Conservation (phyloP, 1,140 invertebrate species). For the Orussus abietinus region DNA sequence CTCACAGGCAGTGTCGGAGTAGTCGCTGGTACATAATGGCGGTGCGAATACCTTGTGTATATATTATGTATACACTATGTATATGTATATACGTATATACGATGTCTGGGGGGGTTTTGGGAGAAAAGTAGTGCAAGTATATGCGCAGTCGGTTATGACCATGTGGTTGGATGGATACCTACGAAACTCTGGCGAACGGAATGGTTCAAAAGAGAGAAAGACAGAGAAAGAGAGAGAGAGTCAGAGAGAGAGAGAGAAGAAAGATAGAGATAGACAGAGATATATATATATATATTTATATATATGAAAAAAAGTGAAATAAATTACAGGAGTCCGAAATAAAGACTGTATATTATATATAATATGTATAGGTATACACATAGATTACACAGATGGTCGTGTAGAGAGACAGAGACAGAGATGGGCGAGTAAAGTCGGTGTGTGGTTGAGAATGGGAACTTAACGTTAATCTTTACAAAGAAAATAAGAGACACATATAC, state of each 20-base stretch:
- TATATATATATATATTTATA: slow-evolving; percentile 19
- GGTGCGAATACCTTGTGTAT: too few relatives aligned
- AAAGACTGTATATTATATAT: slow-evolving; percentile 16
- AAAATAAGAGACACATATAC: too few relatives aligned
- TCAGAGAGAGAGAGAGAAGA: slow-evolving; percentile 21
- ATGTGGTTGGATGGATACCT: slow-evolving; percentile 1
- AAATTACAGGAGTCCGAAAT: slow-evolving; percentile 14
- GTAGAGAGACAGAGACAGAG: too few relatives aligned
- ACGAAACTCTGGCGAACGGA: neutral
- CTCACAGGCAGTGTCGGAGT: too few relatives aligned
- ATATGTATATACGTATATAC: too few relatives aligned
- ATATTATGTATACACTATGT: too few relatives aligned
- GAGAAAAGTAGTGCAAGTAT: too few relatives aligned
- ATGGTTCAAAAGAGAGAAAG: slow-evolving; percentile 14
- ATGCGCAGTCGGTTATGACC: neutral
- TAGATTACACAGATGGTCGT: slow-evolving; percentile 12
- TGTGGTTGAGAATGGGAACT: too few relatives aligned
- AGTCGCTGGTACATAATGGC: too few relatives aligned
- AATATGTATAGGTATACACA: slow-evolving; percentile 17
- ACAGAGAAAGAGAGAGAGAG: slow-evolving; percentile 19
- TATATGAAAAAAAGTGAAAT: slow-evolving; percentile 17
- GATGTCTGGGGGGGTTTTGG: too few relatives aligned
- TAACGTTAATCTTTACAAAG: too few relatives aligned
- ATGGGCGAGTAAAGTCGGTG: too few relatives aligned
- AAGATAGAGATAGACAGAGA: slow-evolving; percentile 24